phyloP scores from a whole-genome alignment of 2,113 vertebrate genomes.

The Pimephales promelas region DNA sequence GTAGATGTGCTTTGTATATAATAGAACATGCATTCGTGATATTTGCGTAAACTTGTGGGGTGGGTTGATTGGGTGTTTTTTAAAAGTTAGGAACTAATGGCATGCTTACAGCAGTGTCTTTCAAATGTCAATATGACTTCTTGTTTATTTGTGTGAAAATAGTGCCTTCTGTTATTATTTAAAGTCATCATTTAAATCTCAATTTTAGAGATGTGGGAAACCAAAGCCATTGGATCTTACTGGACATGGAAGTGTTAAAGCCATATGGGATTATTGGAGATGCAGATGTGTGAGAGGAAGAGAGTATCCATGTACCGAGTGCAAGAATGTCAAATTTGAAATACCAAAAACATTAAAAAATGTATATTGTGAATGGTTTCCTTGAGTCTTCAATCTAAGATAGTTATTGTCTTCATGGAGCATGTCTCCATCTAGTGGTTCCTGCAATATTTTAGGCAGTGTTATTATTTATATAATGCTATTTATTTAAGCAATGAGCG shows the following conservation, averaged over 20 bases:
- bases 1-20: slow-evolving; percentile 31
- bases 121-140: background rate
- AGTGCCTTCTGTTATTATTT: slow-evolving; percentile 39
- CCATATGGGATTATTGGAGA: background rate
- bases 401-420: background rate
- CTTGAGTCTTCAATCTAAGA: background rate
- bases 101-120: too few species aligned
- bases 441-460: background rate
- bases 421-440: background rate
- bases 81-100: background rate
- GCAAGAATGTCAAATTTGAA: background rate
- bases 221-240: background rate
- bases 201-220: background rate
- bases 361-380: background rate
- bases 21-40: background rate
- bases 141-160: slow-evolving; percentile 23
- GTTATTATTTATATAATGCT: background rate
- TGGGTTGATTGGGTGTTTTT: background rate
- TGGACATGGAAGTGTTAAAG: slow-evolving; percentile 9
- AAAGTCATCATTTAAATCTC: background rate
- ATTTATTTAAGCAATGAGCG: too few species aligned
- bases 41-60: slow-evolving; percentile 7
- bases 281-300: background rate
- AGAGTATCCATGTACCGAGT: background rate
- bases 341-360: background rate